A percentile compares a stretch with the other conserved stretches of the same genome.
Evolutionary conservation across 2,113 vertebrate genomes (phyloP).

Genomic region (Anolis sagrei): DNA sequence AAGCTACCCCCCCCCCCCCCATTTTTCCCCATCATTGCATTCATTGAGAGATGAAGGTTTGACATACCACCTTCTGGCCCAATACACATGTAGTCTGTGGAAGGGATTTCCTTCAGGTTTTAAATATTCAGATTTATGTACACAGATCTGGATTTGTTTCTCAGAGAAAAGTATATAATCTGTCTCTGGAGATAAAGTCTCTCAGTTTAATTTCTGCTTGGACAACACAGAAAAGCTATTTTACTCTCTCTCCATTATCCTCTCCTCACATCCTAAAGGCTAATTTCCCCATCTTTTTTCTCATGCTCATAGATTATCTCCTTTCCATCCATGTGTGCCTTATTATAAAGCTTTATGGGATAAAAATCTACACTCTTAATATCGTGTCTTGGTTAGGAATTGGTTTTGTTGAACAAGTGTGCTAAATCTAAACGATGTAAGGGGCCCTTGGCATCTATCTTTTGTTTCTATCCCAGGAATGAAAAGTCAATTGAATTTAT

Average conservation of each 20-base stretch:
- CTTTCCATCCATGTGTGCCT: too few relatives aligned
- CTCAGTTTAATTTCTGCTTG: too few relatives aligned
- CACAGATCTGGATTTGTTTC: background rate
- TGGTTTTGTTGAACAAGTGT: conserved; percentile 19
- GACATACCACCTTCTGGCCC: background rate
- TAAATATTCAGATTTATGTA: background rate
- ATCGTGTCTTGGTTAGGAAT: background rate
- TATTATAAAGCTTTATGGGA: too few relatives aligned
- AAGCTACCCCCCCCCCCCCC: too few relatives aligned
- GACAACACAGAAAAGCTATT: too few relatives aligned
- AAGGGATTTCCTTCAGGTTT: background rate
- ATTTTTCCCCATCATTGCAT: too few relatives aligned
- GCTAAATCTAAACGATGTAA: background rate
- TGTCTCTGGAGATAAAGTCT: too few relatives aligned
- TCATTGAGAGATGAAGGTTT: background rate
- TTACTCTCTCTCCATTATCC: too few relatives aligned
- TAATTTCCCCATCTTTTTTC: too few relatives aligned
- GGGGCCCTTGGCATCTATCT: background rate
- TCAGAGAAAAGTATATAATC: background rate
- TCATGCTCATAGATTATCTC: too few relatives aligned
- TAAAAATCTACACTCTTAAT: background rate
- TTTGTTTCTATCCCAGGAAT: conserved; percentile 9
- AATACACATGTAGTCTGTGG: background rate
- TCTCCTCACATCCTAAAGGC: too few relatives aligned
- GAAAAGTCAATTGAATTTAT: background rate